Evolutionary conservation across 1,140 invertebrate species (phyloP), one percentile per base, ranked within the genome.

Genomic region (Leptinotarsa lineolata): DNA sequence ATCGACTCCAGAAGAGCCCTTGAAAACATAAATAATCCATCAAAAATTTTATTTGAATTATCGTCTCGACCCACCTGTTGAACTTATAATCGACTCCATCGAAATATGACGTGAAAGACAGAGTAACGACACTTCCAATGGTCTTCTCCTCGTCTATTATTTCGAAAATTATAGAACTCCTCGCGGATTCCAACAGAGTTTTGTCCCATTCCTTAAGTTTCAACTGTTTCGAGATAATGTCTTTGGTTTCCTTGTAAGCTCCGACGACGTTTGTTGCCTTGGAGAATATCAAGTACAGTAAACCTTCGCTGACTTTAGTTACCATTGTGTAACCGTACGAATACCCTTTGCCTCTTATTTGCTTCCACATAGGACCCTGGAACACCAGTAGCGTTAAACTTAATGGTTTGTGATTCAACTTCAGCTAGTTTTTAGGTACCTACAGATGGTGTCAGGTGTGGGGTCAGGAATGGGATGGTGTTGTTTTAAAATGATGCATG

Each of bases 361-460:
- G 88, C 72, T 89, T 89, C 94, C 94, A 97, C 88, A 97, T 90
- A 44, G 95, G 95, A 46, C 96, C 95, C 90, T 94, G 79, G 44
- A 76, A 74, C 11, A 63, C 20, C 30, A 39, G 30, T 39, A 39
- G 11, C 30, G 8, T 11, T 11, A 11, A 39, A 39, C 30, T 39
- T 11, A 39, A 39, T 39, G 8, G 30, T 39, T 39, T 39, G 30
- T 39, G 30, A 39, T 39, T 39, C 3, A 11, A 39, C 8, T 39
- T 39, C 30, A 39, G 2, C 30, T 11, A 11, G 8, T 39, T 39
- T 39, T 3, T 39, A 39, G 30, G 30, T 39, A 39, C 11, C 30
- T 30, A 30, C 30, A 30, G 8, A 39, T 39, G 30, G 30, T 39
- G 30, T 39, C 30, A 39, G 30, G 30, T 39, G 30, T 39, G 30